Conservation (phyloP, 2,113 vertebrate species). For the Prunella fulvescens region DNA sequence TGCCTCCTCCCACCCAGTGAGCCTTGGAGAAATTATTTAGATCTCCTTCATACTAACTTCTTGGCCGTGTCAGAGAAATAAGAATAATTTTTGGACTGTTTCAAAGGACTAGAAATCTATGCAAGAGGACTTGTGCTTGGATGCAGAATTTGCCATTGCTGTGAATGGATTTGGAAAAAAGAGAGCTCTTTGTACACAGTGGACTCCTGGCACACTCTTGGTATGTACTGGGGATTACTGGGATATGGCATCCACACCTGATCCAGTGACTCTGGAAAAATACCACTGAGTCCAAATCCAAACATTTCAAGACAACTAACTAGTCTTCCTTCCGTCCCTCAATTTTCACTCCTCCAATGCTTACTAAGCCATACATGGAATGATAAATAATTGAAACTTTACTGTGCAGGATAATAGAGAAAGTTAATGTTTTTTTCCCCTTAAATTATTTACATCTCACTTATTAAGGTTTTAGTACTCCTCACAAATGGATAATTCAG, state of each 20-base stretch:
- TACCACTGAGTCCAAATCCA: background rate
- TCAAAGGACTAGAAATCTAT: background rate
- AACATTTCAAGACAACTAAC: background rate
- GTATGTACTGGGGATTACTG: background rate
- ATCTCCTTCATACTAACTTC: background rate
- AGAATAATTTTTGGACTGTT: background rate
- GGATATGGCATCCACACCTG: background rate
- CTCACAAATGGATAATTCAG: background rate
- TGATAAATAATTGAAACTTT: background rate
- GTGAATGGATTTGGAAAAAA: background rate
- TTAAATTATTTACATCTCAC: background rate
- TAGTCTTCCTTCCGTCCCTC: background rate
- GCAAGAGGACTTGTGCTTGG: background rate
- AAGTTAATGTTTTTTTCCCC: background rate
- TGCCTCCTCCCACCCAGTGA: background rate
- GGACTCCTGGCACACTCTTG: background rate
- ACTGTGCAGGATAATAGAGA: background rate
- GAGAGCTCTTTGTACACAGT: background rate
- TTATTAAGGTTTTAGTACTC: background rate
- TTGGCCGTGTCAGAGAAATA: background rate
- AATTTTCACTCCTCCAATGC: background rate
- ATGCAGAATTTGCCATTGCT: background rate
- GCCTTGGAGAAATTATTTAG: background rate
- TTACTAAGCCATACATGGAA: background rate
- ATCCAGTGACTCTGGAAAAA: background rate